Percentiles rank a stretch among this genome's conserved stretches.
Conservation (phyloP, 2,797 vertebrate species). For the Acrocephalus scirpaceus region DNA sequence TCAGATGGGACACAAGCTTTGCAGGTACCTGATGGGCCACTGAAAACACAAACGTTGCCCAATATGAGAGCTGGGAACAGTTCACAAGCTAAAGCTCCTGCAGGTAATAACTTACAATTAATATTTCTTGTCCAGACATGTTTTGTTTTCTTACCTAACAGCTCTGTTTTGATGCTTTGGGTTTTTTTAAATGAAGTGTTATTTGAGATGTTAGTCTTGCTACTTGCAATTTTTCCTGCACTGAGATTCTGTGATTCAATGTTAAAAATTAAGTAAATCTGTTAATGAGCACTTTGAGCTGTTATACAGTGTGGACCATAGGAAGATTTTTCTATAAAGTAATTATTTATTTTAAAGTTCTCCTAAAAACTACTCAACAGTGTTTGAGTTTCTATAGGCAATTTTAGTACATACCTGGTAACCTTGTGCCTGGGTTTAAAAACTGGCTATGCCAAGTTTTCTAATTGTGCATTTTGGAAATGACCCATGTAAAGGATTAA, state of each 20-base stretch:
- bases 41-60: conserved; percentile 82
- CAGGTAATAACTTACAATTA: conserved; percentile 42
- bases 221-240: neutral
- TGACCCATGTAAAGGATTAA: neutral
- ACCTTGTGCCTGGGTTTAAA: neutral
- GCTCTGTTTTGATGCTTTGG: neutral
- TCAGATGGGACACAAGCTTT: conserved; percentile 82
- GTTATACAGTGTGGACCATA: fast-evolving
- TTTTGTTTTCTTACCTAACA: neutral
- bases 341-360: neutral
- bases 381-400: neutral
- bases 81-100: conserved; percentile 70
- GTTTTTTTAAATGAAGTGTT: neutral
- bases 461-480: neutral
- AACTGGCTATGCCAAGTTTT: neutral
- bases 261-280: neutral
- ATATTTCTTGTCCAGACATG: neutral
- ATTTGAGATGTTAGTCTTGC: neutral
- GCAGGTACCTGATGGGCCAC: conserved; percentile 75
- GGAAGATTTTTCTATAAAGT: neutral
- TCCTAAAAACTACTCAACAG: neutral
- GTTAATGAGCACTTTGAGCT: neutral
- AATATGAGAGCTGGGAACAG: conserved; percentile 74
- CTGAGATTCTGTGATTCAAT: neutral
- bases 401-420: neutral